Percentiles rank a stretch among this genome's conserved stretches.
phyloP scores from a whole-genome alignment of 2,797 vertebrate species.

The Garrulus glandarius region DNA sequence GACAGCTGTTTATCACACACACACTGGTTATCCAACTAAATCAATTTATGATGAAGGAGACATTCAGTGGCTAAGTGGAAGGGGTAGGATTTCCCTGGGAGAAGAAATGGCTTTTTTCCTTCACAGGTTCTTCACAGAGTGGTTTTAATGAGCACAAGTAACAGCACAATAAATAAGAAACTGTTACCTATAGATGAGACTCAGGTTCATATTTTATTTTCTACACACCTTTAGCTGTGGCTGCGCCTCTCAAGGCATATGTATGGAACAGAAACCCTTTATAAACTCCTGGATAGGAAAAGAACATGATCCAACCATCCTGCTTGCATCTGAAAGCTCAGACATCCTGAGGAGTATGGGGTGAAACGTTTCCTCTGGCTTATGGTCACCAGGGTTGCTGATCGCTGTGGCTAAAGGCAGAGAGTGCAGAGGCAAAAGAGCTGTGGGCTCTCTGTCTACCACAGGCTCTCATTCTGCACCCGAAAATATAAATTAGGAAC shows the following conservation, averaged over 20 bases:
- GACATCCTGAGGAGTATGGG: not conserved
- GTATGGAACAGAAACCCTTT: not conserved
- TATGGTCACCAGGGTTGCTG: fast-evolving
- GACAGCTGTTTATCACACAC: not conserved
- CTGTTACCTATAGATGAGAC: not conserved
- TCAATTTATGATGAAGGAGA: not conserved
- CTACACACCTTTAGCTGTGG: too few species aligned
- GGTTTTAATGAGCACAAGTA: not conserved
- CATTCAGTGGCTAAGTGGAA: not conserved
- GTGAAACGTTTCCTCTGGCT: not conserved
- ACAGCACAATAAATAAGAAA: not conserved
- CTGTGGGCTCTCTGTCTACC: not conserved
- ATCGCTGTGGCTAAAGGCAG: not conserved
- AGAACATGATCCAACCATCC: not conserved
- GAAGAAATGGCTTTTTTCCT: not conserved
- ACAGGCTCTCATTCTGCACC: not conserved
- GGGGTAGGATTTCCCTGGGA: not conserved
- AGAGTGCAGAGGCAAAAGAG: not conserved
- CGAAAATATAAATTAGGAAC: not conserved
- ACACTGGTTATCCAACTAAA: not conserved
- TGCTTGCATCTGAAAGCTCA: not conserved
- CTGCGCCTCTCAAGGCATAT: not conserved
- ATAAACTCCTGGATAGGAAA: not conserved
- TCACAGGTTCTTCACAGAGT: not conserved
- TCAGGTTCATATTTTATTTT: not conserved